Percentiles rank a stretch among this genome's conserved stretches.
phyloP scores from a whole-genome alignment of 2,888 invertebrate species.

The Pheosia gnoma region DNA sequence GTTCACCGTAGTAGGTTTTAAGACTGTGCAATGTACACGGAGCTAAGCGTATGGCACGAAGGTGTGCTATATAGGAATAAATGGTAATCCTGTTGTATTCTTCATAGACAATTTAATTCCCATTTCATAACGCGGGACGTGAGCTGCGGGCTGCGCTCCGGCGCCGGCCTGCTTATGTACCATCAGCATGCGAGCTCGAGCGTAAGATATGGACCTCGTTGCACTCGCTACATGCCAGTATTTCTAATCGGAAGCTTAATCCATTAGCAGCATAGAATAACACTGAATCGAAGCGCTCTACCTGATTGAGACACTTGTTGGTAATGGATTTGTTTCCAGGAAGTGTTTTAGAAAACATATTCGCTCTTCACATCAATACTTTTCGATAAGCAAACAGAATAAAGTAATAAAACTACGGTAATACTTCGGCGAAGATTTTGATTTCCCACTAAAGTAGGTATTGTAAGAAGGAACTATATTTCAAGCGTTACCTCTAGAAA shows the following conservation, averaged over 20 bases:
- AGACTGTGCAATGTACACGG: conserved; percentile 38
- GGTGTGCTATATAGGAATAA: conserved; percentile 35
- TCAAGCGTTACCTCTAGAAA: background rate
- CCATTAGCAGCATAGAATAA: background rate
- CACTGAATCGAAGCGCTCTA: background rate
- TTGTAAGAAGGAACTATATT: no score
- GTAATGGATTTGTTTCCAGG: background rate
- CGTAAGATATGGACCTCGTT: conserved; percentile 46
- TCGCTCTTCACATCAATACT: no score
- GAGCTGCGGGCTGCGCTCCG: conserved; percentile 41
- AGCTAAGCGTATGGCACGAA: conserved; percentile 16
- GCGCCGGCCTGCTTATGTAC: conserved; percentile 38
- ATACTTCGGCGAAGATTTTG: no score
- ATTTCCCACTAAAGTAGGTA: no score
- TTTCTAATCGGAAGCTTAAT: conserved; percentile 10
- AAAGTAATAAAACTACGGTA: background rate
- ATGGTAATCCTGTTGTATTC: conserved; percentile 65
- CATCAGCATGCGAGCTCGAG: conserved; percentile 53
- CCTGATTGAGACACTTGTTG: background rate
- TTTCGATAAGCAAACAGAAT: background rate
- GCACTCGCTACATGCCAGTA: conserved; percentile 10
- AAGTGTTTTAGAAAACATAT: no score
- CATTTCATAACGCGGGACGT: conserved; percentile 66
- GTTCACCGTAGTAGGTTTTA: conserved; percentile 8
- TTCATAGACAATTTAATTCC: conserved; percentile 76